Evolutionary conservation across 2,797 vertebrate genomes (phyloP).

Genomic region (Sebastes kiyomatsui): DNA sequence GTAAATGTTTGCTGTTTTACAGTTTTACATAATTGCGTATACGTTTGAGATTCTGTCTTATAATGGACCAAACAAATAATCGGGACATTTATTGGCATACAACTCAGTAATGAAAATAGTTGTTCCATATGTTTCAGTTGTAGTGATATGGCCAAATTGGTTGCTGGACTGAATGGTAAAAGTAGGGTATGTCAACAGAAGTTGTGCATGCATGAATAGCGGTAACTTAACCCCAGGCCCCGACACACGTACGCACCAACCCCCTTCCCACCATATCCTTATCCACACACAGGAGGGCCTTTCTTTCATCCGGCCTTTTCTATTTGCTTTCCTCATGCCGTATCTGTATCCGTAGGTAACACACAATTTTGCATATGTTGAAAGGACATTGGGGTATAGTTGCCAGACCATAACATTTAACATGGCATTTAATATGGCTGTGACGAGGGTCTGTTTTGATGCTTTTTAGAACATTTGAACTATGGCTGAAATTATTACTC

Average conservation of each 20-base stretch:
- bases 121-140: not conserved
- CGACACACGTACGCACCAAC: not conserved
- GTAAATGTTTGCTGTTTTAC: too few relatives aligned
- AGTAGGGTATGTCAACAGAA: conserved; percentile 56
- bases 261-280: conserved; percentile 13
- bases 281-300: conserved; percentile 45
- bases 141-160: not conserved
- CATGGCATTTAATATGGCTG: not conserved
- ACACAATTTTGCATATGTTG: not conserved
- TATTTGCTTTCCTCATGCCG: conserved; percentile 5
- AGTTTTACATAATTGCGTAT: too few relatives aligned
- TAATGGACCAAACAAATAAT: too few relatives aligned
- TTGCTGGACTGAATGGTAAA: conserved; percentile 21
- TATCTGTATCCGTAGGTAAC: not conserved
- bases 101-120: not conserved
- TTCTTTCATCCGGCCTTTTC: conserved; percentile 15
- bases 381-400: not conserved
- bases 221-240: not conserved
- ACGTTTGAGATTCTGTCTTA: too few relatives aligned
- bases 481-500: not conserved
- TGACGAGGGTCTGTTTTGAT: not conserved
- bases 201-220: conserved; percentile 45
- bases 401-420: not conserved
- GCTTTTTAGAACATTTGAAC: not conserved
- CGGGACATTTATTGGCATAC: too few relatives aligned